These are phyloP conservation scores for Zaprionus lineosus DNA, from an alignment of 2,888 invertebrate species.

Conservation along the genomic window DNA sequence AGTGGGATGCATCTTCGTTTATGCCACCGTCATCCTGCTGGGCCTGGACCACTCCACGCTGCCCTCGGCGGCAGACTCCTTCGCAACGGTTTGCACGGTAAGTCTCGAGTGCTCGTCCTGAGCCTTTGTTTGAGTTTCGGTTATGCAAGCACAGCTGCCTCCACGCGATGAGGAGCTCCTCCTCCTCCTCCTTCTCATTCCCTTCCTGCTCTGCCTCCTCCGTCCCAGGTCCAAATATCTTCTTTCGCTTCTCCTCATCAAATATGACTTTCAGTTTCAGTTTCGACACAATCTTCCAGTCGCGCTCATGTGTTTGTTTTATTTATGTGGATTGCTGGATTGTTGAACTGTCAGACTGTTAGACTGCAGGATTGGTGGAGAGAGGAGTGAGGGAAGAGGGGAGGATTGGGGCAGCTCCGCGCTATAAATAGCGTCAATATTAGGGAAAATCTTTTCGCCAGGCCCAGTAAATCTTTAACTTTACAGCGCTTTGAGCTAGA, in stretches of 20 bases:
- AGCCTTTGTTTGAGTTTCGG: constrained; percentile 69
- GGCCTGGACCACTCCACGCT: constrained; percentile 93
- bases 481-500: constrained; percentile 9
- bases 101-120: constrained; percentile 80
- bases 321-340: constrained; percentile 44
- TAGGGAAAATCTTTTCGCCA: constrained; percentile 23
- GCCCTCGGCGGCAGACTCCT: constrained; percentile 87
- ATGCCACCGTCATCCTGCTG: constrained; percentile 92
- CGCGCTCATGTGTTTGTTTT: constrained; percentile 65
- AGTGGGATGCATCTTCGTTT: constrained; percentile 94
- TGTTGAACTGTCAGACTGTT: constrained; percentile 18
- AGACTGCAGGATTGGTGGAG: constrained; percentile 9
- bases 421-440: constrained; percentile 58
- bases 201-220: constrained; percentile 13
- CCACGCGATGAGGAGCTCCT: neutral
- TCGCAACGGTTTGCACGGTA: constrained; percentile 93
- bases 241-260: constrained; percentile 43
- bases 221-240: no score
- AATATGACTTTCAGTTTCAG: constrained; percentile 76
- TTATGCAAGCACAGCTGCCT: constrained; percentile 62
- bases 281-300: constrained; percentile 55
- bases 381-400: constrained; percentile 14
- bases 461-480: constrained; percentile 44
- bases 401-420: constrained; percentile 2
- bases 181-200: constrained; percentile 45